These are phyloP conservation scores for Drosophila tropicalis DNA, from an alignment of 1,140 invertebrate species.

Conservation along the genomic window DNA sequence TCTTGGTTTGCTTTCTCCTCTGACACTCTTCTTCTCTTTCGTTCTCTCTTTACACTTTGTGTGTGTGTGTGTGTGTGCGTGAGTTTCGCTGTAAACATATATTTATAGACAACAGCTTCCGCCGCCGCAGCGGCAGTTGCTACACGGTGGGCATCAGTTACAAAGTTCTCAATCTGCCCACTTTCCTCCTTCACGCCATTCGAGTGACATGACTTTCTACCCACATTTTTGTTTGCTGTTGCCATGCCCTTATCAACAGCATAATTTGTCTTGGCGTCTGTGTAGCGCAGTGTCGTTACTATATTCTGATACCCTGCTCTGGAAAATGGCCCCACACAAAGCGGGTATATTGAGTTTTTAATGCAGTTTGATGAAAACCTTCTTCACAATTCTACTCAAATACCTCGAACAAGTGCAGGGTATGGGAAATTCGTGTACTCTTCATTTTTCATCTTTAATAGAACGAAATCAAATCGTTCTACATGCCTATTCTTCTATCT, in stretches of 20 bases:
- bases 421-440: too few relatives aligned
- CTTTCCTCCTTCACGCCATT: not conserved
- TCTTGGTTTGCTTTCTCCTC: constrained; percentile 57
- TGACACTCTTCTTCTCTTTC: constrained; percentile 28
- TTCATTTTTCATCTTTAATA: not conserved
- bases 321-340: not conserved
- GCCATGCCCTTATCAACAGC: constrained; percentile 77
- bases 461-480: not conserved
- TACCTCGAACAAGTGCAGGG: too few relatives aligned
- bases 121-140: not conserved
- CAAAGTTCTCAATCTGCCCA: constrained; percentile 20
- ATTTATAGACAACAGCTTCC: not conserved
- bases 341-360: not conserved
- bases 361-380: too few relatives aligned
- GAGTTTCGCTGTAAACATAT: not conserved
- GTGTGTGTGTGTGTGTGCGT: not conserved
- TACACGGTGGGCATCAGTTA: constrained; percentile 48
- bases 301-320: not conserved
- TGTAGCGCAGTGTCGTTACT: constrained; percentile 33
- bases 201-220: constrained; percentile 18
- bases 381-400: too few relatives aligned
- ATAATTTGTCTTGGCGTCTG: constrained; percentile 80
- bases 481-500: not conserved
- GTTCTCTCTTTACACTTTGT: too few relatives aligned
- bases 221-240: constrained; percentile 52